phyloP scores from a whole-genome alignment of 2,888 invertebrate species.

The Fissipunctia ypsillon region DNA sequence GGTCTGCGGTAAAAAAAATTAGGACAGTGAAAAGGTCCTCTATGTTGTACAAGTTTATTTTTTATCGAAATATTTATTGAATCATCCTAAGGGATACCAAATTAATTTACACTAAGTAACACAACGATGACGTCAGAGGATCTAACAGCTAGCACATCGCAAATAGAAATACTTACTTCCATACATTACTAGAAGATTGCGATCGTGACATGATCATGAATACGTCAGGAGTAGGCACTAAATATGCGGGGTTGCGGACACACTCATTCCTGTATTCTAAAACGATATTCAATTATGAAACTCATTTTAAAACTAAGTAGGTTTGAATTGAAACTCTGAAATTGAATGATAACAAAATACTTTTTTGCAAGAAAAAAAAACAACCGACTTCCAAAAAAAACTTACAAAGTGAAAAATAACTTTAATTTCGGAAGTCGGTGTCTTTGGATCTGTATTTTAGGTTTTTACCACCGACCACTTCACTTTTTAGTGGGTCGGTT shows the following conservation, averaged over 20 bases:
- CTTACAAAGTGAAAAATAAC: too few relatives aligned
- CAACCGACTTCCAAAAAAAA: too few relatives aligned
- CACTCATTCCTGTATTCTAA: slow-evolving; percentile 26
- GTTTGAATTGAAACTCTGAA: slow-evolving; percentile 17
- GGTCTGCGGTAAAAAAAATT: neutral
- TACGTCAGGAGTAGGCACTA: slow-evolving; percentile 44
- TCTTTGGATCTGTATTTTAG: too few relatives aligned
- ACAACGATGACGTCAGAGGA: neutral
- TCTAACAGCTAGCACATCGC: slow-evolving; percentile 4
- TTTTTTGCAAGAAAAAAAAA: too few relatives aligned
- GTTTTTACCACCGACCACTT: too few relatives aligned
- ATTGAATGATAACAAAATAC: too few relatives aligned
- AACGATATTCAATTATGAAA: neutral
- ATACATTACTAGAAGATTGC: slow-evolving; percentile 37
- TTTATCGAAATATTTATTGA: neutral
- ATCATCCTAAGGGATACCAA: neutral
- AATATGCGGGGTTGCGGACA: slow-evolving; percentile 36
- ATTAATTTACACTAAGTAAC: too few relatives aligned
- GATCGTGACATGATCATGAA: slow-evolving; percentile 42
- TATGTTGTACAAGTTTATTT: neutral
- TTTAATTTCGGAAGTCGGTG: too few relatives aligned
- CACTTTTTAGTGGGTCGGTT: too few relatives aligned
- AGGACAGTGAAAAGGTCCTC: neutral
- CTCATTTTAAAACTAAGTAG: neutral
- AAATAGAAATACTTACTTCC: slow-evolving; percentile 34